These are phyloP conservation scores for Oreochromis aureus DNA, from an alignment of 2,113 vertebrate species.

Conservation along the genomic window DNA sequence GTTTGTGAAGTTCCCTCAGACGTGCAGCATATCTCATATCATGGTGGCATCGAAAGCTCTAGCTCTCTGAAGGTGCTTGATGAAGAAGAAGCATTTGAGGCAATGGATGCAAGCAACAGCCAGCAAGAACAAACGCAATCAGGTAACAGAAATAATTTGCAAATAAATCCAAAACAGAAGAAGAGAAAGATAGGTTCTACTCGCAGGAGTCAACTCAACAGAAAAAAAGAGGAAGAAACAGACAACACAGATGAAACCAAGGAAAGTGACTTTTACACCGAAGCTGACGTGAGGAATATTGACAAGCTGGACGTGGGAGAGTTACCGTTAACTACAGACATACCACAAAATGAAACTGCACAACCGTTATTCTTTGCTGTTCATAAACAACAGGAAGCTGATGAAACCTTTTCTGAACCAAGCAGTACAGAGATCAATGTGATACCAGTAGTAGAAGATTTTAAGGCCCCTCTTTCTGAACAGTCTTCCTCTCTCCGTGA, in stretches of 20 bases:
- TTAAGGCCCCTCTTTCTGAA: not conserved
- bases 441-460: not conserved
- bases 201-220: not conserved
- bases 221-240: not conserved
- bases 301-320: not conserved
- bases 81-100: not conserved
- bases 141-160: not conserved
- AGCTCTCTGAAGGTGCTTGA: not conserved
- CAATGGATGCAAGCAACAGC: not conserved
- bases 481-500: not conserved
- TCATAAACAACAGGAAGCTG: not conserved
- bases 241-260: not conserved
- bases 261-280: not conserved
- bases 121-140: not conserved
- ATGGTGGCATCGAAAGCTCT: not conserved
- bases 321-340: not conserved
- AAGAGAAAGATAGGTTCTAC: constrained; percentile 58
- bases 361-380: not conserved
- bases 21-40: not conserved
- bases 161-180: constrained; percentile 9
- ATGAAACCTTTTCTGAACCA: not conserved
- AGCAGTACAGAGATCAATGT: not conserved
- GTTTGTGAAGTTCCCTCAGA: not conserved
- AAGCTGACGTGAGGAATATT: not conserved
- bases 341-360: not conserved